A percentile compares a stretch with the other conserved stretches of the same genome.
Conservation (phyloP, 2,888 invertebrate genomes). For the Sinhomidia bicolor region DNA sequence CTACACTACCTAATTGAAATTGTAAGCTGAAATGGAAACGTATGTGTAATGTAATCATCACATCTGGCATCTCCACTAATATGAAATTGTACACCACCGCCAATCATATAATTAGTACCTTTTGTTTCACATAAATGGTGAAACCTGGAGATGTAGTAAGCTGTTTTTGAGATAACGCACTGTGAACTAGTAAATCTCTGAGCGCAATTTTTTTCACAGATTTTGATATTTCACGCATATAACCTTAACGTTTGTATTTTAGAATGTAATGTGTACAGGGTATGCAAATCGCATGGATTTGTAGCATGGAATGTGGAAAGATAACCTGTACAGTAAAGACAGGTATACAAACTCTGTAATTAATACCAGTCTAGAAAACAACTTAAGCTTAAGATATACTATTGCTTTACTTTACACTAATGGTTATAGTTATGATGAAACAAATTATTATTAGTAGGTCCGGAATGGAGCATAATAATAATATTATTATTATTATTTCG, state of each 20-base stretch:
- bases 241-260: too few species aligned
- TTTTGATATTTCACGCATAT: not conserved
- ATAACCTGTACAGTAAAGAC: too few species aligned
- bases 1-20: too few species aligned
- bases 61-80: slow-evolving; percentile 2
- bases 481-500: not conserved
- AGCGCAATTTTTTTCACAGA: not conserved
- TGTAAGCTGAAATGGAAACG: not conserved
- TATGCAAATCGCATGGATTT: too few species aligned
- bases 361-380: too few species aligned
- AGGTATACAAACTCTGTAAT: too few species aligned
- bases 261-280: too few species aligned
- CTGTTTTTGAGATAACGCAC: not conserved
- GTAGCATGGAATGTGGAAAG: too few species aligned
- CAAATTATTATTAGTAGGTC: not conserved
- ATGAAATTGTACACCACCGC: not conserved
- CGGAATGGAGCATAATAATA: too few species aligned
- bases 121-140: not conserved
- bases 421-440: too few species aligned
- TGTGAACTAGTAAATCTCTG: not conserved
- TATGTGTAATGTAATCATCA: not conserved
- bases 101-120: slow-evolving; percentile 5
- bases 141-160: not conserved
- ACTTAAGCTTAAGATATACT: too few species aligned
- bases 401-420: too few species aligned